Percentiles rank a stretch among this genome's conserved stretches.
phyloP scores from a whole-genome alignment of 2,888 invertebrate genomes.

The Helobdella robusta region DNA sequence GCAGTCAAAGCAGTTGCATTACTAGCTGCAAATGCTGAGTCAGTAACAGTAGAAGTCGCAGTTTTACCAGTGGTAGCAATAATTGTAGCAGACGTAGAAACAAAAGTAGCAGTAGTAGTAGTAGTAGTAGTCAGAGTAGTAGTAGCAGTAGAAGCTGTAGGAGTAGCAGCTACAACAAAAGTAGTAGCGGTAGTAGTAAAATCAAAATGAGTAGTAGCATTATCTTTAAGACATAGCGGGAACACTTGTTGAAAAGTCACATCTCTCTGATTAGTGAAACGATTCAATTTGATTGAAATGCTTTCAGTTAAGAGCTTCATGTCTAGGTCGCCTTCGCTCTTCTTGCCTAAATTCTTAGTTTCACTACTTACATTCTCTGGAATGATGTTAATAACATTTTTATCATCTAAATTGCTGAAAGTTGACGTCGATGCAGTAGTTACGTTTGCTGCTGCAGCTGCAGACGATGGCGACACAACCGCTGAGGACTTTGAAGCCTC shows the following conservation, averaged over 20 bases:
- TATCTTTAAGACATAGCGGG: not conserved
- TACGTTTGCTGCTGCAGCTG: too few species aligned
- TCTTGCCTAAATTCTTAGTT: too few species aligned
- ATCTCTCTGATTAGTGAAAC: not conserved
- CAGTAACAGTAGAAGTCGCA: slow-evolving; percentile 11
- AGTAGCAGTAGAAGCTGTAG: slow-evolving; percentile 15
- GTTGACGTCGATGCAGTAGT: too few species aligned
- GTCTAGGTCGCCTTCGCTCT: too few species aligned
- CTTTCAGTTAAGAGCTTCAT: too few species aligned
- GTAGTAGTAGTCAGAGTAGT: slow-evolving; percentile 13
- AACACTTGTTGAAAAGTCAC: not conserved
- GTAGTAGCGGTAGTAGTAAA: slow-evolving; percentile 10
- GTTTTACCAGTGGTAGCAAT: slow-evolving; percentile 12
- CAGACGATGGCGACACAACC: too few species aligned
- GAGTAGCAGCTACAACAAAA: not conserved
- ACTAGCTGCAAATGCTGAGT: not conserved
- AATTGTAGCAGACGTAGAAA: slow-evolving; percentile 1
- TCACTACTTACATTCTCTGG: too few species aligned
- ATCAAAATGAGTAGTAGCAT: slow-evolving; percentile 8
- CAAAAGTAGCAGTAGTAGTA: slow-evolving; percentile 15
- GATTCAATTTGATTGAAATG: too few species aligned
- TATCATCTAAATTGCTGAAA: too few species aligned
- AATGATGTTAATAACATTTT: too few species aligned
- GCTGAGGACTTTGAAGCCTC: too few species aligned
- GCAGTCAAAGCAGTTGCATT: slow-evolving; percentile 6